These are phyloP conservation scores for Clivina fossor DNA, from an alignment of 2,888 invertebrate species.

Conservation along the genomic window DNA sequence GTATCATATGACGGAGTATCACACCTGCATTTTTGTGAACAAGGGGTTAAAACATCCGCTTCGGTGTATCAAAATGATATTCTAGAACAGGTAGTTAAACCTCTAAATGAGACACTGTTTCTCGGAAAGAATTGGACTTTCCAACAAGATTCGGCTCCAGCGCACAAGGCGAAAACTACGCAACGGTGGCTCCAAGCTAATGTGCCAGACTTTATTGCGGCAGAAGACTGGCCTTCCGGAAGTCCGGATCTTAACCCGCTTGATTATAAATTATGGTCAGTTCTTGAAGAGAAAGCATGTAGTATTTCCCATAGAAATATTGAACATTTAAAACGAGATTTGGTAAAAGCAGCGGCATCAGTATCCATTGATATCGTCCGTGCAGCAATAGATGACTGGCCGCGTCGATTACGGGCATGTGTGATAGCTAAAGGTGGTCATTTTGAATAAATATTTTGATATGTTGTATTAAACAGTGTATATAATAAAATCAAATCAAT, in stretches of 20 bases:
- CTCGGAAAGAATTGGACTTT: conserved; percentile 35
- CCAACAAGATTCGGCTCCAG: conserved; percentile 38
- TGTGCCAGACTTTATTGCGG: conserved; percentile 36
- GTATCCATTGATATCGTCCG: conserved; percentile 5
- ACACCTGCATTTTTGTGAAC: conserved; percentile 39
- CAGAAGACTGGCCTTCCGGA: conserved; percentile 31
- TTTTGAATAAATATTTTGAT: conserved; percentile 16
- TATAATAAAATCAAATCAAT: no score
- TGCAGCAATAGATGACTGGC: conserved; percentile 7
- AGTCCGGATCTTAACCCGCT: conserved; percentile 11
- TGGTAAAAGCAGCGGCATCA: neutral
- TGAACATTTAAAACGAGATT: conserved; percentile 1
- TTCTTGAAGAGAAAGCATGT: conserved; percentile 9
- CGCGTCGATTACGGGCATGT: conserved; percentile 7
- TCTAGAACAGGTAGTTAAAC: conserved; percentile 36
- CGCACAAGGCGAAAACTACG: conserved; percentile 38
- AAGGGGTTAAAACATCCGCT: conserved; percentile 37
- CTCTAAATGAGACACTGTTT: conserved; percentile 30
- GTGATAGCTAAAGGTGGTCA: conserved; percentile 9
- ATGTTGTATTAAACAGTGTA: no score
- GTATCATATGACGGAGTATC: conserved; percentile 37
- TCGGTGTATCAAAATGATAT: conserved; percentile 36
- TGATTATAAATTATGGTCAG: conserved; percentile 12
- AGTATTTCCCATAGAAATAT: conserved; percentile 8
- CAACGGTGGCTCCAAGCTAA: conserved; percentile 36